Conservation (phyloP, 2,797 vertebrate genomes). For the Graptemys geographica region DNA sequence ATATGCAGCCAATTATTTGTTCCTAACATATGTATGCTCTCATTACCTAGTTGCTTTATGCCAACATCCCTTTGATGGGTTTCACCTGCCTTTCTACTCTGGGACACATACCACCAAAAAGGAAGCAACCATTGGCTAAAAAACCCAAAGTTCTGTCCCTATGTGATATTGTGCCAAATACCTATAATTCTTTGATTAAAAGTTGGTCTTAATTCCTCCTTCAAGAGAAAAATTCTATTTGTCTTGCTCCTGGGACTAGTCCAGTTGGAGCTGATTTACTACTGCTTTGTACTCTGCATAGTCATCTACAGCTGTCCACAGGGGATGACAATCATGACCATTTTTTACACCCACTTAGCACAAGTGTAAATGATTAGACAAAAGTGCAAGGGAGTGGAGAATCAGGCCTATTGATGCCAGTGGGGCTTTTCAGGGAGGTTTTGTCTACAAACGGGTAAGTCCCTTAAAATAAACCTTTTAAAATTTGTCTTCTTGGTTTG, state of each 20-base stretch:
- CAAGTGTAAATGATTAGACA: background rate
- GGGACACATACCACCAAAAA: background rate
- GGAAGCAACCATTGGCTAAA: background rate
- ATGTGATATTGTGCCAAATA: background rate
- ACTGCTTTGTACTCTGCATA: background rate
- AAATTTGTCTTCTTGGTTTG: fast-evolving
- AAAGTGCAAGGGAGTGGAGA: background rate
- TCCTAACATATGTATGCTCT: background rate
- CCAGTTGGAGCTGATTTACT: background rate
- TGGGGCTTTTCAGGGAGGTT: background rate
- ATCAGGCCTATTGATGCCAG: background rate
- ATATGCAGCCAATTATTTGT: background rate
- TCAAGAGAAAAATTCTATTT: background rate
- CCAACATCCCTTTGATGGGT: background rate
- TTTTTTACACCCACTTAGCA: background rate
- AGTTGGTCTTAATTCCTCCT: constrained; percentile 29
- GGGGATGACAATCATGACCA: background rate
- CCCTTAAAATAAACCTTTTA: background rate
- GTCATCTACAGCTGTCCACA: background rate
- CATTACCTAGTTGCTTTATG: background rate
- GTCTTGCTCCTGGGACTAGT: background rate
- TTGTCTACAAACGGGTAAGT: background rate
- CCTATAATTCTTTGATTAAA: constrained; percentile 6
- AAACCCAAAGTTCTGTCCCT: background rate
- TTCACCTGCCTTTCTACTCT: background rate